Percentiles rank a stretch among this genome's conserved stretches.
Conservation (phyloP, 1,140 invertebrate species). For the Agrilus planipennis region DNA sequence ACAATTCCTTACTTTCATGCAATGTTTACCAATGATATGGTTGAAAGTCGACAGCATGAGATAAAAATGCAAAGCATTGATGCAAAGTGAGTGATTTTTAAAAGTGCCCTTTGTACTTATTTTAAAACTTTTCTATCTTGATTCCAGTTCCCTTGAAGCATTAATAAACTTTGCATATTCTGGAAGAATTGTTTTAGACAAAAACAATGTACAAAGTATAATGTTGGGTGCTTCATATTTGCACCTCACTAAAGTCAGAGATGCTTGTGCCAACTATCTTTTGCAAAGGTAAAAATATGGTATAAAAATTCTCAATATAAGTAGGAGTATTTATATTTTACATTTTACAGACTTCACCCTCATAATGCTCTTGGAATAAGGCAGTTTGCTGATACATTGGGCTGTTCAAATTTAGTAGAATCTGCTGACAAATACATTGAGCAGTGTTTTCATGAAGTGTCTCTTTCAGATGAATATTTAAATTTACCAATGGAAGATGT, state of each 20-base stretch:
- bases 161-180: constrained; percentile 83
- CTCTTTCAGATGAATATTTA: constrained; percentile 67
- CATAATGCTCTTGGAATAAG: constrained; percentile 76
- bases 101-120: constrained; percentile 4
- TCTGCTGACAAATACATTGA: constrained; percentile 74
- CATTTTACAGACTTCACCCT: constrained; percentile 56
- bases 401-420: constrained; percentile 57
- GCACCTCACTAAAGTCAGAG: constrained; percentile 66
- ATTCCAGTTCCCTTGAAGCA: constrained; percentile 62
- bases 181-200: constrained; percentile 65
- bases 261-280: constrained; percentile 75
- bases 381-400: constrained; percentile 71
- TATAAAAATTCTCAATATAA: not conserved
- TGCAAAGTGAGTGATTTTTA: constrained; percentile 44
- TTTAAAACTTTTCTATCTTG: no score
- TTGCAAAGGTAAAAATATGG: constrained; percentile 43
- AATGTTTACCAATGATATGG: constrained; percentile 86
- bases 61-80: constrained; percentile 76
- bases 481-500: constrained; percentile 52
- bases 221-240: constrained; percentile 83
- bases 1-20: constrained; percentile 86
- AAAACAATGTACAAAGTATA: constrained; percentile 72
- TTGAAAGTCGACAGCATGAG: constrained; percentile 71
- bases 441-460: constrained; percentile 71
- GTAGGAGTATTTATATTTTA: not conserved